A percentile compares a stretch with the other conserved stretches of the same genome.
Evolutionary conservation across 2,113 vertebrate species (phyloP).

Genomic region (Menura novaehollandiae): DNA sequence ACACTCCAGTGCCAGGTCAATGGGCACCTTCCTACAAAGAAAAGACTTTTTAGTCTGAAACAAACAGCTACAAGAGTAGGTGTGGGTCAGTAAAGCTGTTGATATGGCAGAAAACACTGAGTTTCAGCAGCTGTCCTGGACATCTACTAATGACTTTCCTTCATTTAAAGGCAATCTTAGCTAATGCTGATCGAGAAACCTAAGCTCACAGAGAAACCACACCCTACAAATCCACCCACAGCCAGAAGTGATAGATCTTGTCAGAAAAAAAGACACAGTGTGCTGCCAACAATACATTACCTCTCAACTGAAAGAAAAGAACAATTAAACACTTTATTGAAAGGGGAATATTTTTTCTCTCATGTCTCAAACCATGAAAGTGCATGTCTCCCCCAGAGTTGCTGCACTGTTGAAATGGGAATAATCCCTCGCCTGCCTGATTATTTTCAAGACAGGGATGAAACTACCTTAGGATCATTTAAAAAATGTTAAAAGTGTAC

Average conservation of each 20-base stretch:
- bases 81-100: not conserved
- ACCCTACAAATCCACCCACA: not conserved
- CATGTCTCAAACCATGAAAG: constrained; percentile 19
- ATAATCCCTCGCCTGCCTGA: not conserved
- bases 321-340: constrained; percentile 52
- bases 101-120: not conserved
- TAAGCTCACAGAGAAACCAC: not conserved
- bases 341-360: constrained; percentile 54
- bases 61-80: not conserved
- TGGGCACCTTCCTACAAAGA: not conserved
- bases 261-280: not conserved
- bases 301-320: constrained; percentile 5
- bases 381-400: not conserved
- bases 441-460: constrained; percentile 15
- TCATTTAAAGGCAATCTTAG: not conserved
- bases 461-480: not conserved
- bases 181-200: not conserved
- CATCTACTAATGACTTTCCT: not conserved
- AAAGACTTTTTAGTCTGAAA: not conserved
- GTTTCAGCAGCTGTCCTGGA: not conserved
- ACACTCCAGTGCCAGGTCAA: not conserved
- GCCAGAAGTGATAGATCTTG: not conserved
- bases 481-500: constrained; percentile 25
- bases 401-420: constrained; percentile 51
- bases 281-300: constrained; percentile 47